Conservation (phyloP, 2,113 vertebrate genomes). For the Delphinus delphis region DNA sequence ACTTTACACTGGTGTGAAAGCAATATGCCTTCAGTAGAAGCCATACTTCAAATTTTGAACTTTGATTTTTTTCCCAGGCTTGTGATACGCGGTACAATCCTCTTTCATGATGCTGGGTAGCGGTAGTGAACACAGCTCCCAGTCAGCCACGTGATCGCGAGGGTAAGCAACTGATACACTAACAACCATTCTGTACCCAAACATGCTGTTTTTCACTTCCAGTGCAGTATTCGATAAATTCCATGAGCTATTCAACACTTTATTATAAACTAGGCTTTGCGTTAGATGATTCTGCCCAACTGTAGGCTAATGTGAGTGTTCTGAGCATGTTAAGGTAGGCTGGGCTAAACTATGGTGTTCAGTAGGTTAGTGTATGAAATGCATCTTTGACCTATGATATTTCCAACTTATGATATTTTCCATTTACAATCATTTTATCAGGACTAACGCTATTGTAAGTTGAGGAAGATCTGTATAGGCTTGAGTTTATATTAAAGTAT, state of each 20-base stretch:
- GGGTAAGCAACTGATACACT: background rate
- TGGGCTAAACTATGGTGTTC: background rate
- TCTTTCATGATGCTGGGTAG: background rate
- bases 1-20: background rate
- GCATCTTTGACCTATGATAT: background rate
- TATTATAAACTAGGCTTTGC: background rate
- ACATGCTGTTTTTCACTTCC: background rate
- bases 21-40: background rate
- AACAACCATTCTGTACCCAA: no score
- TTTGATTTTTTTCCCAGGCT: background rate
- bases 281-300: background rate
- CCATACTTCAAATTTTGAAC: background rate
- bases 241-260: background rate
- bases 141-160: background rate
- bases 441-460: background rate
- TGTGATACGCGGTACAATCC: background rate
- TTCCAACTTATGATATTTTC: background rate
- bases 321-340: background rate
- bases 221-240: background rate
- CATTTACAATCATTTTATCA: background rate
- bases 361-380: background rate
- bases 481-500: background rate
- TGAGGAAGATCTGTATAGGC: background rate
- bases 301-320: background rate
- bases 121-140: background rate